A percentile compares a stretch with the other conserved stretches of the same genome.
Conservation (phyloP, 2,888 invertebrate species). For the Gasteruption jaculator region DNA sequence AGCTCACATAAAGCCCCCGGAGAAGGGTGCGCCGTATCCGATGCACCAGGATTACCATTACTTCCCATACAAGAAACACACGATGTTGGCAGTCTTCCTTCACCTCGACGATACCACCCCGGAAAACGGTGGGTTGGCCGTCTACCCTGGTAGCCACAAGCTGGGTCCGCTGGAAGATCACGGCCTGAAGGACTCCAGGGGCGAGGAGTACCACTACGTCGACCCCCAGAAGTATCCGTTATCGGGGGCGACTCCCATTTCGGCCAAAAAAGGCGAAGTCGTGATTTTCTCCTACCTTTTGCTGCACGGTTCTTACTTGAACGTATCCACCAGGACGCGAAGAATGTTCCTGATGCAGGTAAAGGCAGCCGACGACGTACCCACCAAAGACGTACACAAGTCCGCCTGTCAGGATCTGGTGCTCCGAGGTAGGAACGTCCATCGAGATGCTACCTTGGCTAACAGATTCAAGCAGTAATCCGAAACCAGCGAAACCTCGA, state of each 20-base stretch:
- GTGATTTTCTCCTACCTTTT: conserved; percentile 59
- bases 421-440: conserved; percentile 54
- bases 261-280: conserved; percentile 57
- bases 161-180: conserved; percentile 57
- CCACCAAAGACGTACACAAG: conserved; percentile 48
- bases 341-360: conserved; percentile 58
- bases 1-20: conserved; percentile 59
- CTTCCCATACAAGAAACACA: conserved; percentile 58
- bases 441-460: conserved; percentile 45
- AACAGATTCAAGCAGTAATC: conserved; percentile 32
- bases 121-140: conserved; percentile 58
- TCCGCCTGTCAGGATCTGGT: conserved; percentile 58
- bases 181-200: conserved; percentile 48
- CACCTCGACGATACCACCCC: conserved; percentile 58
- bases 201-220: conserved; percentile 53
- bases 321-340: conserved; percentile 51
- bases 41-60: conserved; percentile 64
- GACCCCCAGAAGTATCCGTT: conserved; percentile 54
- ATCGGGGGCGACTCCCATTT: conserved; percentile 53
- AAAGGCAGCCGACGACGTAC: conserved; percentile 56
- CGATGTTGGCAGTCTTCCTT: conserved; percentile 59
- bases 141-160: conserved; percentile 60
- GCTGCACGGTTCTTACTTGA: conserved; percentile 58
- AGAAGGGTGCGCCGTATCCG: conserved; percentile 58
- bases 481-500: no score